These are phyloP conservation scores for Dusona sp. DNA, from an alignment of 2,888 invertebrate genomes.

Conservation along the genomic window DNA sequence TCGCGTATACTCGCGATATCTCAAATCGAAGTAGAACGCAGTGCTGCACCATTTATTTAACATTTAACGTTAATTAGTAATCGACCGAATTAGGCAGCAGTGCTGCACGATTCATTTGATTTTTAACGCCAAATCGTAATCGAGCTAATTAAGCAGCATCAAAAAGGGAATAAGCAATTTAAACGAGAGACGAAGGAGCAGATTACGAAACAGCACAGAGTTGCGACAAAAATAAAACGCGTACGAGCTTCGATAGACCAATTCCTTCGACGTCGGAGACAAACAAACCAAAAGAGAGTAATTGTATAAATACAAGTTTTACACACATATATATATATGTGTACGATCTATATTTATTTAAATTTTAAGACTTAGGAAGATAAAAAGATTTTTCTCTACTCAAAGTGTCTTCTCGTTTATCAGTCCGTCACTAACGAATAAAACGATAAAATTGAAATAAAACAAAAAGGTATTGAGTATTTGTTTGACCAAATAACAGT, in stretches of 20 bases:
- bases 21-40: conserved; percentile 2
- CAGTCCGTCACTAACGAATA: conserved; percentile 61
- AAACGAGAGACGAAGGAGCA: background rate
- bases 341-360: conserved; percentile 45
- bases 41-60: background rate
- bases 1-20: background rate
- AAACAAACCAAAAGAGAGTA: background rate
- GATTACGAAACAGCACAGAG: background rate
- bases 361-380: conserved; percentile 56
- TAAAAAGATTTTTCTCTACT: conserved; percentile 67
- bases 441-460: conserved; percentile 45
- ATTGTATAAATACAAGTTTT: background rate
- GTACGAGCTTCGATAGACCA: conserved; percentile 25
- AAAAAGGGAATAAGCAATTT: background rate
- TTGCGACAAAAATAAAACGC: background rate
- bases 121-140: conserved; percentile 2
- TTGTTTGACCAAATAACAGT: conserved; percentile 57
- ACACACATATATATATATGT: conserved; percentile 6
- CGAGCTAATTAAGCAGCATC: background rate
- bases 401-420: conserved; percentile 64
- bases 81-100: conserved; percentile 5
- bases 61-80: background rate
- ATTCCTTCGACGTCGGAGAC: conserved; percentile 11
- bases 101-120: background rate
- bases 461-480: conserved; percentile 58